Percentiles rank a stretch among this genome's conserved stretches.
Conservation (phyloP, 2,113 vertebrate genomes). For the Solenodon paradoxus region DNA sequence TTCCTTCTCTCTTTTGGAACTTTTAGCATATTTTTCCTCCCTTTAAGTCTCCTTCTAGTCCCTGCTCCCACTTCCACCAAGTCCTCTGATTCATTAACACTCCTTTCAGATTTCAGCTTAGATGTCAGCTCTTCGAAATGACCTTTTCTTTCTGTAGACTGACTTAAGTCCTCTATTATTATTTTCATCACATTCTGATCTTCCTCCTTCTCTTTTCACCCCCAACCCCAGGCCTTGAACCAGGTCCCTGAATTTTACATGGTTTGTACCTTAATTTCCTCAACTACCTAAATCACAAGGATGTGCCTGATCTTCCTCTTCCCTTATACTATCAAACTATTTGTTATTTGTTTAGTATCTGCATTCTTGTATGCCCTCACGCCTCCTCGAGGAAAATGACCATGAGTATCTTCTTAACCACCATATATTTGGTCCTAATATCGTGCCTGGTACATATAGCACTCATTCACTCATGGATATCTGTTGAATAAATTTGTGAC, state of each 20-base stretch:
- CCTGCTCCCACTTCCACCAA: accelerated
- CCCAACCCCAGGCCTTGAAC: too few species aligned
- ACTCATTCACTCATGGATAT: background rate
- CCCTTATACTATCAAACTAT: background rate
- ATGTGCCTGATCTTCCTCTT: background rate
- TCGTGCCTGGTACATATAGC: background rate
- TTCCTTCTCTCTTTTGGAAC: background rate
- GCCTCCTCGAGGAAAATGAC: background rate
- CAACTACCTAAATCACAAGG: too few species aligned
- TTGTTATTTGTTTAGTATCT: background rate
- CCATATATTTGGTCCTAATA: background rate
- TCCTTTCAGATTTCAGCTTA: background rate
- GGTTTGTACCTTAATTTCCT: too few species aligned
- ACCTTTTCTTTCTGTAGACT: background rate
- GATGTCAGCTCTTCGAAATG: background rate
- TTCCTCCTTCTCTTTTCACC: background rate
- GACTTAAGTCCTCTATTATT: background rate
- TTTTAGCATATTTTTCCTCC: background rate
- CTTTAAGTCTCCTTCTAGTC: background rate
- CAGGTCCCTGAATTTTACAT: too few species aligned
- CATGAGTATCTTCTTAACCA: background rate
- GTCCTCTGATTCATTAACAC: background rate
- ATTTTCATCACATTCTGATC: background rate
- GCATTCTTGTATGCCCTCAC: background rate
- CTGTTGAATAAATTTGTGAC: background rate